Conservation (phyloP, 2,113 vertebrate species). For the Struthio camelus region DNA sequence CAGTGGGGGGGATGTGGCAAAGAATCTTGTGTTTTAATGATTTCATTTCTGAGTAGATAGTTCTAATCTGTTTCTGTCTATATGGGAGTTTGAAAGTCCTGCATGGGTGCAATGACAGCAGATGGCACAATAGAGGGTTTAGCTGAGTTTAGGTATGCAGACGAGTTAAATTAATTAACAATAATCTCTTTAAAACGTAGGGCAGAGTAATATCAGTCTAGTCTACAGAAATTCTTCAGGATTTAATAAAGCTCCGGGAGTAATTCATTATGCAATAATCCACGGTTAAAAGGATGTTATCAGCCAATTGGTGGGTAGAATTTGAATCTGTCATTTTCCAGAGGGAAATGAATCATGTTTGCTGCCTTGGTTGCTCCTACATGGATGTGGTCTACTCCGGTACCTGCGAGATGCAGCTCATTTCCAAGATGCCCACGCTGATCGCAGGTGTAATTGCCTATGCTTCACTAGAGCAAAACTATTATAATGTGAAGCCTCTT, state of each 20-base stretch:
- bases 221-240: slow-evolving; percentile 7
- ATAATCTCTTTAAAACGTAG: slow-evolving; percentile 59
- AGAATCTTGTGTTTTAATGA: background rate
- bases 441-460: background rate
- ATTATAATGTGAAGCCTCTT: background rate
- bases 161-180: slow-evolving; percentile 68
- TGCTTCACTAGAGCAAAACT: background rate
- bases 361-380: background rate
- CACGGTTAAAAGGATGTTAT: slow-evolving; percentile 5
- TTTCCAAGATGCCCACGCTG: background rate
- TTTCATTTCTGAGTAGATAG: slow-evolving; percentile 11
- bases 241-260: background rate
- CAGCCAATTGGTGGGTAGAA: background rate
- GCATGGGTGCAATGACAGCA: slow-evolving; percentile 28
- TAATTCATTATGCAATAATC: slow-evolving; percentile 45
- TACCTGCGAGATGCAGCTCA: fast-evolving
- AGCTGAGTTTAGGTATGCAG: slow-evolving; percentile 46
- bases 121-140: slow-evolving; percentile 48
- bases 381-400: background rate
- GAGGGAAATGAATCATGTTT: background rate
- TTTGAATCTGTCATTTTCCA: background rate
- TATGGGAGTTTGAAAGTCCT: background rate
- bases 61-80: slow-evolving; percentile 46
- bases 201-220: background rate
- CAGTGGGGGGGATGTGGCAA: background rate